Percentiles rank a stretch among this genome's conserved stretches.
Conservation (phyloP, 1,140 invertebrate species). For the Cardiocondyla obscurior region DNA sequence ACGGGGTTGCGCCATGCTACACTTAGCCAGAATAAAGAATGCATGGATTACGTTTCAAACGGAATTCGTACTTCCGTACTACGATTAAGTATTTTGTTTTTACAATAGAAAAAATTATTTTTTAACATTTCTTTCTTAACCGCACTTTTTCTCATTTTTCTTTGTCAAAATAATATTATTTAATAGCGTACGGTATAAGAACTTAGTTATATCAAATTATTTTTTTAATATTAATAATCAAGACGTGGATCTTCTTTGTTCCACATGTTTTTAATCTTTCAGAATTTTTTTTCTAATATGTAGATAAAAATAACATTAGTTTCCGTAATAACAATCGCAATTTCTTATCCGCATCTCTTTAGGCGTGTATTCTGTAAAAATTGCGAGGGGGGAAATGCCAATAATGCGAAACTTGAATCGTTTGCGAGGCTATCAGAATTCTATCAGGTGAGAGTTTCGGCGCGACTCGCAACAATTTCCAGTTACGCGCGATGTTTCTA, state of each 20-base stretch:
- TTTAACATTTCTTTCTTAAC: conserved; percentile 5
- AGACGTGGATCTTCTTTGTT: neutral
- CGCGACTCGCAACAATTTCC: conserved; percentile 24
- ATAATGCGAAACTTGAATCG: conserved; percentile 18
- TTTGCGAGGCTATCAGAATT: conserved; percentile 33
- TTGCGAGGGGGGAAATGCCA: conserved; percentile 7
- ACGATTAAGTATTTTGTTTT: conserved; percentile 21
- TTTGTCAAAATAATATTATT: neutral
- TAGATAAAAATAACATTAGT: too few species aligned
- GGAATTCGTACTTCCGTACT: conserved; percentile 37
- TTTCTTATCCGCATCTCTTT: conserved; percentile 2
- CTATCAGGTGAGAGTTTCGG: conserved; percentile 11
- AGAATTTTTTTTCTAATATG: neutral
- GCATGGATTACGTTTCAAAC: conserved; percentile 54
- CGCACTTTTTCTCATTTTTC: neutral
- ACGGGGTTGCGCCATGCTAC: conserved; percentile 48
- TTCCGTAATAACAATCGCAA: neutral
- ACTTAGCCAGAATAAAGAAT: conserved; percentile 54
- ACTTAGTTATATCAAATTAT: neutral
- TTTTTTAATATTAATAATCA: neutral
- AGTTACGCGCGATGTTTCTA: neutral
- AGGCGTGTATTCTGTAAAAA: neutral
- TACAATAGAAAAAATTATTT: conserved; percentile 1
- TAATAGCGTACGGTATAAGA: neutral
- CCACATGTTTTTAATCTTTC: neutral